Evolutionary conservation across 2,797 vertebrate genomes (phyloP), one percentile per base, ranked within the genome.

Genomic region (Ictinia mississippiensis): DNA sequence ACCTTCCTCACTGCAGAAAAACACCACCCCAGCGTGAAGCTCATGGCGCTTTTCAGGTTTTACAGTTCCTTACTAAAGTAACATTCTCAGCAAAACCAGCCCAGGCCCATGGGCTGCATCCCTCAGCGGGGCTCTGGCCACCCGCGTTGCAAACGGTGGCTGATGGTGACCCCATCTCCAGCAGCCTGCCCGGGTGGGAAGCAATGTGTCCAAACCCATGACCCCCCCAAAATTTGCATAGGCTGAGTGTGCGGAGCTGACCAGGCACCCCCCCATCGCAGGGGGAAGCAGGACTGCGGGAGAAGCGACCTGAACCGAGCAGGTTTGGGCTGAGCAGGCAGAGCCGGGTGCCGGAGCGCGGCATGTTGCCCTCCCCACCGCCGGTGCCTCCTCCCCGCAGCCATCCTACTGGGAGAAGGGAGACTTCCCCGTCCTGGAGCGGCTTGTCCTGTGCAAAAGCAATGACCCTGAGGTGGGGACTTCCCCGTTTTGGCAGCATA

Each of bases 121-220:
- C 80, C 53, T 33, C 2, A 1, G 22, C 1, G 2, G 25, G n/a
- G 22, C 49, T 65, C 38, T 1, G 5, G 38, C 50, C 3, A 1
- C 2, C 18, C 8, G 21, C 0, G 0, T 3, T 37, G 63, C 55
- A 13, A 4, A 10, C 0, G 1, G 29, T 66, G 50, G 44, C 23
- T 10, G 75, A 6, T 13, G 35, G 53, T 33, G 55, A 40, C n/a
- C 37, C 63, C 0, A 0, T 21, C 26, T 14, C 67, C 62, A 55
- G 59, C 68, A 83, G 73, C 31, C 31, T 23, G 67, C 31, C 38
- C 0, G 0, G 44, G 8, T 25, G 50, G 55, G 67, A 77, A 45
- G 14, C 0, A 0, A 59, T 0, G 1, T 68, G n/a, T 50, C 31
- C 50, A 21, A n/a, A 49, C 17, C 42, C 6, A 2, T 11, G 62